phyloP scores from a whole-genome alignment of 1,140 invertebrate genomes.

The Parapsyche elsis region DNA sequence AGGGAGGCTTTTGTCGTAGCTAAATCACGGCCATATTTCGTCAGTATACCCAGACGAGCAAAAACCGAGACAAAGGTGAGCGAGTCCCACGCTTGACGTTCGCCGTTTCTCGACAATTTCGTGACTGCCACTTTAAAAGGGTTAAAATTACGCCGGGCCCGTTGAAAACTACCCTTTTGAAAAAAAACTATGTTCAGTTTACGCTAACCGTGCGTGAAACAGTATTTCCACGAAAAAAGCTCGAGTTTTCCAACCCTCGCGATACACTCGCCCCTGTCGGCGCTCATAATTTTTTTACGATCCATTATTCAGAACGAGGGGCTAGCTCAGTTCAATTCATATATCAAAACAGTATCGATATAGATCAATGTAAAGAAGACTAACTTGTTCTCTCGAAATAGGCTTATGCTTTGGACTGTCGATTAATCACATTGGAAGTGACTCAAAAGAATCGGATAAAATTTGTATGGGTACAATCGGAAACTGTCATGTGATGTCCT shows the following conservation, averaged over 20 bases:
- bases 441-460: not conserved
- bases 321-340: not conserved
- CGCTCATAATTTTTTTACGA: no score
- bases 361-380: no score
- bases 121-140: not conserved
- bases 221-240: no score
- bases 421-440: not conserved
- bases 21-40: conserved; percentile 41
- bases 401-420: no score
- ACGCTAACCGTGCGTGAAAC: no score
- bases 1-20: conserved; percentile 32
- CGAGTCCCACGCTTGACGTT: not conserved
- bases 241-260: no score
- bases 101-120: not conserved
- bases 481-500: no score
- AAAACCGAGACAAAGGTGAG: conserved; percentile 21
- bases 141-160: not conserved
- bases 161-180: not conserved
- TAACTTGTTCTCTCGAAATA: no score
- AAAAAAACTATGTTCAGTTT: no score
- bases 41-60: not conserved
- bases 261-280: no score
- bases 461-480: not conserved
- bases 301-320: not conserved
- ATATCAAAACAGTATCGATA: no score